These are phyloP conservation scores for Drosophila willistoni DNA, from an alignment of 1,140 invertebrate genomes.

Conservation along the genomic window DNA sequence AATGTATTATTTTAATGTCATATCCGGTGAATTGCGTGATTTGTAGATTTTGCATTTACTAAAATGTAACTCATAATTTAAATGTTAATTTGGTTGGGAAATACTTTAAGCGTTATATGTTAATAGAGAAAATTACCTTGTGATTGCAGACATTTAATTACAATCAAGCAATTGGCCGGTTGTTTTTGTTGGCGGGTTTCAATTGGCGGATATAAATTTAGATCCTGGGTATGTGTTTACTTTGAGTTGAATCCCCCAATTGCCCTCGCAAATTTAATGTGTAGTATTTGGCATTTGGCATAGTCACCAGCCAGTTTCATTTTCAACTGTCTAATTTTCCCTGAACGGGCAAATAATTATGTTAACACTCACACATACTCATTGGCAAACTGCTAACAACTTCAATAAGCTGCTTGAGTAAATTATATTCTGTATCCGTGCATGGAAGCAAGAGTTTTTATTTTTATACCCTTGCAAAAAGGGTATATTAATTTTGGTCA, in stretches of 20 bases:
- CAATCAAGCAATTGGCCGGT: background rate
- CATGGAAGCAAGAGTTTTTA: background rate
- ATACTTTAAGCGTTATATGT: background rate
- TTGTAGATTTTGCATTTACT: conserved; percentile 41
- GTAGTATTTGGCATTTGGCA: conserved; percentile 17
- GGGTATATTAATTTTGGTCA: too few relatives aligned
- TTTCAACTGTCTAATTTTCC: conserved; percentile 54
- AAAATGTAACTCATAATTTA: conserved; percentile 23
- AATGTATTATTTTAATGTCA: conserved; percentile 78
- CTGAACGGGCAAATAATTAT: conserved; percentile 11
- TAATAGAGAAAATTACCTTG: background rate
- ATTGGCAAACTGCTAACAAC: conserved; percentile 42
- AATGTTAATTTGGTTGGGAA: background rate
- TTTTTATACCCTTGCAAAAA: too few relatives aligned
- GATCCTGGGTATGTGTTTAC: too few relatives aligned
- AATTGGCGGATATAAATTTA: too few relatives aligned
- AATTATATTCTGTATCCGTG: background rate
- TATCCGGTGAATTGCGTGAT: conserved; percentile 71
- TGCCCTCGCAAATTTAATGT: conserved; percentile 8
- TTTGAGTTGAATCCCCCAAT: background rate
- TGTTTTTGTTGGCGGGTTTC: too few relatives aligned
- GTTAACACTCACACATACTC: conserved; percentile 10
- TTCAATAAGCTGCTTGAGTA: conserved; percentile 42
- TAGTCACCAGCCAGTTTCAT: conserved; percentile 32
- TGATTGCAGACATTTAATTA: background rate